phyloP scores from a whole-genome alignment of 2,797 vertebrate genomes.

The Miichthys miiuy region DNA sequence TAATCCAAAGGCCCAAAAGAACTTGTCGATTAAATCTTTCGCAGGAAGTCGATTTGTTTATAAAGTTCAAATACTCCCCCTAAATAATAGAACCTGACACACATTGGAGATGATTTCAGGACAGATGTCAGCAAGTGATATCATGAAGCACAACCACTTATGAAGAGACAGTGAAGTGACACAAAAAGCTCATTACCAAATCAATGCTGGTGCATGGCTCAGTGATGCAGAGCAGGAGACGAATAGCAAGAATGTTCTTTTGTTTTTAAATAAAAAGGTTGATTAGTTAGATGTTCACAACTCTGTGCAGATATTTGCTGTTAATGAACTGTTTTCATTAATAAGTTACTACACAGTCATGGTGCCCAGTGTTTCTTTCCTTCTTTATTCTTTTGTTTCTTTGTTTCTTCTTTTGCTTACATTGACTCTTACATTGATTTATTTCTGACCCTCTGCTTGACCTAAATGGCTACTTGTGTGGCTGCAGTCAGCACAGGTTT shows the following conservation, averaged over 20 bases:
- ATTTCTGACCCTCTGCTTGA: neutral
- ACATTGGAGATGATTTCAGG: conserved; percentile 38
- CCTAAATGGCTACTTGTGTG: neutral
- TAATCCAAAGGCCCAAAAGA: neutral
- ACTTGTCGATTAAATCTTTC: conserved; percentile 8
- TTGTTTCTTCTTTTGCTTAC: neutral
- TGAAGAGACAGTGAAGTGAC: conserved; percentile 45
- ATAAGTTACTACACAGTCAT: neutral
- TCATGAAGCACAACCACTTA: conserved; percentile 36
- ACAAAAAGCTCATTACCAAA: conserved; percentile 63
- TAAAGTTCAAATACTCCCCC: conserved; percentile 22
- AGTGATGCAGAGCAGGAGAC: conserved; percentile 34
- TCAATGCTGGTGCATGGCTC: conserved; percentile 48
- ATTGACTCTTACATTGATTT: neutral
- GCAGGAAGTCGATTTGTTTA: conserved; percentile 23
- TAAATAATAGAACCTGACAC: conserved; percentile 18
- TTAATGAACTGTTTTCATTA: conserved; percentile 13
- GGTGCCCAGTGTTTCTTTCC: neutral
- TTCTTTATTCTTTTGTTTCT: neutral
- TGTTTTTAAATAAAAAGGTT: conserved; percentile 17
- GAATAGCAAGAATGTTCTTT: conserved; percentile 30
- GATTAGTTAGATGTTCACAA: conserved; percentile 27
- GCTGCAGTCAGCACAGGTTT: conserved; percentile 35
- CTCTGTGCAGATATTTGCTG: conserved; percentile 4
- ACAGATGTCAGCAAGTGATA: conserved; percentile 38